phyloP scores from a whole-genome alignment of 2,113 vertebrate species.

The Panthera tigris region DNA sequence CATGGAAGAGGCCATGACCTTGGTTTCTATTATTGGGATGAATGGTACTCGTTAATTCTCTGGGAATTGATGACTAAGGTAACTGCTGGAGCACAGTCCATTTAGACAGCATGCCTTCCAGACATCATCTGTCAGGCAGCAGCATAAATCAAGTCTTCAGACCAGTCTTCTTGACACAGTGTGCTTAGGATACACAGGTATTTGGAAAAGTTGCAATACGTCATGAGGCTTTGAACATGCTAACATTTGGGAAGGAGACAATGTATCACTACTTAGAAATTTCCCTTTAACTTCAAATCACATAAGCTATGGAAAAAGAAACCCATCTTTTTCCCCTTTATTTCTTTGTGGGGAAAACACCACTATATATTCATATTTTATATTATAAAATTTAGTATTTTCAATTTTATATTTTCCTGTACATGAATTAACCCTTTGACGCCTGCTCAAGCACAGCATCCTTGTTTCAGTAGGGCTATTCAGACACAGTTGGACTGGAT shows the following conservation, averaged over 20 bases:
- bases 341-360: constrained; percentile 20
- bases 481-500: neutral
- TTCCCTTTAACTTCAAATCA: constrained; percentile 45
- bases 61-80: constrained; percentile 69
- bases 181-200: constrained; percentile 49
- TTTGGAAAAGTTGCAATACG: constrained; percentile 60
- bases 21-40: constrained; percentile 66
- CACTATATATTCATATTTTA: neutral
- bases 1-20: constrained; percentile 60
- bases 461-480: neutral
- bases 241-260: constrained; percentile 39
- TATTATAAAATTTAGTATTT: neutral
- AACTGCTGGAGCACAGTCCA: constrained; percentile 35
- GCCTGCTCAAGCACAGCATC: neutral
- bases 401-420: neutral
- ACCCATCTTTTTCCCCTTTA: neutral
- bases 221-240: constrained; percentile 1
- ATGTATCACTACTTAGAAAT: constrained; percentile 26
- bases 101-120: constrained; percentile 33
- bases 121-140: constrained; percentile 35
- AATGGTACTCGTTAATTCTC: constrained; percentile 69
- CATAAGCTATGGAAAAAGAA: constrained; percentile 3
- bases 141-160: constrained; percentile 53
- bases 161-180: neutral
- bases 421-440: neutral